Percentiles rank a stretch among this genome's conserved stretches.
Evolutionary conservation across 2,797 vertebrate species (phyloP).

Genomic region (Ceyx erithaca): DNA sequence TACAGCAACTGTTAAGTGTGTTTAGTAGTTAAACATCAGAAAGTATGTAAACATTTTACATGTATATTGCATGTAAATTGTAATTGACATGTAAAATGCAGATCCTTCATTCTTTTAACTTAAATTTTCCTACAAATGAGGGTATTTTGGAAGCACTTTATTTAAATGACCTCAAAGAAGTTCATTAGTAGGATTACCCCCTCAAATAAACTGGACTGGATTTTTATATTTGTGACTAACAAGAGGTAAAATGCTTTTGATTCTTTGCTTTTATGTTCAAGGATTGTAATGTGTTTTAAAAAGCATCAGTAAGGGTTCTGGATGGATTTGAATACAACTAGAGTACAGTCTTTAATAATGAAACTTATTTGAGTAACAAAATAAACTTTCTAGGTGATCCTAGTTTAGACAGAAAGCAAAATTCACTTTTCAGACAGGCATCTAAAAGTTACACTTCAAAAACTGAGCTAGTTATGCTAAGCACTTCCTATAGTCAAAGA

Average conservation of each 20-base stretch:
- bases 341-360: background rate
- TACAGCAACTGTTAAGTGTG: background rate
- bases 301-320: background rate
- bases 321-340: background rate
- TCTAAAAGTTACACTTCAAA: background rate
- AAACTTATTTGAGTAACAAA: background rate
- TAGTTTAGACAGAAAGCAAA: background rate
- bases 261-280: background rate
- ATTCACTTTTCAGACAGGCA: background rate
- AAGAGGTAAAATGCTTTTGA: background rate
- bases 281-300: background rate
- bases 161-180: background rate
- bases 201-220: background rate
- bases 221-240: background rate
- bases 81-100: background rate
- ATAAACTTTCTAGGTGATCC: background rate
- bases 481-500: background rate
- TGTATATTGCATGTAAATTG: no score
- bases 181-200: background rate
- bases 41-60: background rate
- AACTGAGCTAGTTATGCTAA: background rate
- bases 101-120: background rate
- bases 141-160: background rate
- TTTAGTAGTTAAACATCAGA: background rate
- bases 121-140: background rate